Evolutionary conservation across 37 sponge, comb jelly and placozoan species (phyloP).

Genomic region (Spongilla lacustris): DNA sequence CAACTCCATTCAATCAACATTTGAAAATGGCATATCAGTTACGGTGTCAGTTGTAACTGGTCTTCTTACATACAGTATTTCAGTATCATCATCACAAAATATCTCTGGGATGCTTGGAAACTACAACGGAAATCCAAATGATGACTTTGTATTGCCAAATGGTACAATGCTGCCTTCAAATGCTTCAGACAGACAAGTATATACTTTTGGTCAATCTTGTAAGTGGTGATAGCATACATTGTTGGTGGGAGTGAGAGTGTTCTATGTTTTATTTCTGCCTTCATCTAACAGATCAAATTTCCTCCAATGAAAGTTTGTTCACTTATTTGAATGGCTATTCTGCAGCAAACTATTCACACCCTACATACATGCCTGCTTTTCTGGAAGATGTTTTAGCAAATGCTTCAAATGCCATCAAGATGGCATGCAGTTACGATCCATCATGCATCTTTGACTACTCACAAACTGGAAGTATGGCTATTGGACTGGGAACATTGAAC

Average conservation of each 20-base stretch:
- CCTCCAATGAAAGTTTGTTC: constrained; percentile 38
- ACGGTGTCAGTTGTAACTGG: not conserved
- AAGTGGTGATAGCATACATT: not conserved
- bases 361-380: constrained; percentile 56
- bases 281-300: constrained; percentile 81
- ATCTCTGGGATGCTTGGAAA: constrained; percentile 75
- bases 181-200: constrained; percentile 57
- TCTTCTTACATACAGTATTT: constrained; percentile 7
- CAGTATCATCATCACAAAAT: constrained; percentile 11
- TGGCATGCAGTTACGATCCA: constrained; percentile 26
- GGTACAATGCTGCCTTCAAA: constrained; percentile 58
- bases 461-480: constrained; percentile 51
- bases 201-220: constrained; percentile 78
- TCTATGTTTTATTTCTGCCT: no score
- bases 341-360: constrained; percentile 34
- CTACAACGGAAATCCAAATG: constrained; percentile 57
- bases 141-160: constrained; percentile 66
- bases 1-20: constrained; percentile 8
- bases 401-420: constrained; percentile 8
- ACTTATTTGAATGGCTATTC: constrained; percentile 22
- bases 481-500: constrained; percentile 37
- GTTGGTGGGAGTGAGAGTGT: no score
- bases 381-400: constrained; percentile 37
- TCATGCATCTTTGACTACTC: constrained; percentile 61
- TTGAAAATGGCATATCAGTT: constrained; percentile 35